Conservation (phyloP, 1,140 invertebrate genomes). For the Microplitis demolitor region DNA sequence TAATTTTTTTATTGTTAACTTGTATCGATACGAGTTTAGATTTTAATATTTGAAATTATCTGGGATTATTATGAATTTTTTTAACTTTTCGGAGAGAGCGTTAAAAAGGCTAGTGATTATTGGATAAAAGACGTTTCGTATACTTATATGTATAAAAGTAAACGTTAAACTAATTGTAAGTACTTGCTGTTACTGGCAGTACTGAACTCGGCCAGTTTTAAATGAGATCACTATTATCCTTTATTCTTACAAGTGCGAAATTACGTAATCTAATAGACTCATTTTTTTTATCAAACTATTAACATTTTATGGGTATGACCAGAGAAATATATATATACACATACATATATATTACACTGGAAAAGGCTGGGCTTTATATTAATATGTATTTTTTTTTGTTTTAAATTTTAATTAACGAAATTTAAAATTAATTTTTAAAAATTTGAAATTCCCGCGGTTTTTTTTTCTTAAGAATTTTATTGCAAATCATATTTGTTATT, state of each 20-base stretch:
- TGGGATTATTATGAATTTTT: not conserved
- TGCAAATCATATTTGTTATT: too few relatives aligned
- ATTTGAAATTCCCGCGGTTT: not conserved
- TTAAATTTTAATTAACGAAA: too few relatives aligned
- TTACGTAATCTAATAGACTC: not conserved
- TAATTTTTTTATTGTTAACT: too few relatives aligned
- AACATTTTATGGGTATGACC: too few relatives aligned
- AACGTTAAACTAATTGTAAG: slow-evolving; percentile 9
- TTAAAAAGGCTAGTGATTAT: not conserved
- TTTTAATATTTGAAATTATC: too few relatives aligned
- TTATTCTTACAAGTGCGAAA: not conserved
- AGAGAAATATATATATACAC: too few relatives aligned
- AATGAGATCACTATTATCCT: not conserved
- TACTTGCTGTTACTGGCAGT: not conserved
- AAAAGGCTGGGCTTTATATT: too few relatives aligned
- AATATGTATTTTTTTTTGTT: too few relatives aligned
- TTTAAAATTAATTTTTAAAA: not conserved
- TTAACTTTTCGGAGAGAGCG: not conserved
- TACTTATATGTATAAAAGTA: not conserved
- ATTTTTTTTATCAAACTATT: too few relatives aligned
- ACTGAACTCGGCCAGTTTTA: not conserved
- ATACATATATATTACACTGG: too few relatives aligned
- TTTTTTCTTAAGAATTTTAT: not conserved
- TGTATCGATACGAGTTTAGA: too few relatives aligned
- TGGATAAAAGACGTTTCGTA: not conserved